A percentile compares a stretch with the other conserved stretches of the same genome.
Conservation (phyloP, 2,113 vertebrate species). For the Sylvia atricapilla region DNA sequence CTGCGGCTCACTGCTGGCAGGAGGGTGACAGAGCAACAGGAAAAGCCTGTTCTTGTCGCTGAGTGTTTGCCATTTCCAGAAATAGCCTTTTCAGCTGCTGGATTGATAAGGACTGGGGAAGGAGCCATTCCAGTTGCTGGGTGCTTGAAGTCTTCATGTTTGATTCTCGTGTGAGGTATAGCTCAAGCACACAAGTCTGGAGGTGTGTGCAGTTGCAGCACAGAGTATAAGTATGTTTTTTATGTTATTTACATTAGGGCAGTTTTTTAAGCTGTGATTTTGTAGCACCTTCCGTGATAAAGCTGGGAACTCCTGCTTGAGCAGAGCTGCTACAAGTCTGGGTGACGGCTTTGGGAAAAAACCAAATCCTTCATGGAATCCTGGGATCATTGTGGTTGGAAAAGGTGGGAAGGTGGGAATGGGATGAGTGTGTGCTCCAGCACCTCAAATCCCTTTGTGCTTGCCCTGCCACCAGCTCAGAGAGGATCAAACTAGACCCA, state of each 20-base stretch:
- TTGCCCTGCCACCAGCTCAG: not conserved
- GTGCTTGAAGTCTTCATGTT: not conserved
- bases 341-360: not conserved
- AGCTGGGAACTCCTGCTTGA: not conserved
- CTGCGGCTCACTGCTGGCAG: not conserved
- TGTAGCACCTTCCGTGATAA: not conserved
- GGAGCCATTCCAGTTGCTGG: not conserved
- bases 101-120: not conserved
- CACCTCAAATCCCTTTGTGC: not conserved
- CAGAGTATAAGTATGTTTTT: not conserved
- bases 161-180: not conserved
- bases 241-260: not conserved
- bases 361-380: fast-evolving
- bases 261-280: not conserved
- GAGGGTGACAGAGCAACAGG: not conserved
- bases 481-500: not conserved
- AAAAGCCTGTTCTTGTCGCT: not conserved
- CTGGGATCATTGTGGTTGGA: fast-evolving
- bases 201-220: not conserved
- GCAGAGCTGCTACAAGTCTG: not conserved
- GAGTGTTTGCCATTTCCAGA: not conserved
- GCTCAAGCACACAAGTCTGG: not conserved
- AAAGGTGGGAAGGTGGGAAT: not conserved
- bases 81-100: not conserved
- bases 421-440: not conserved